Evolutionary conservation across 2,888 invertebrate species (phyloP).

Genomic region (Listrodromus nycthemerus): DNA sequence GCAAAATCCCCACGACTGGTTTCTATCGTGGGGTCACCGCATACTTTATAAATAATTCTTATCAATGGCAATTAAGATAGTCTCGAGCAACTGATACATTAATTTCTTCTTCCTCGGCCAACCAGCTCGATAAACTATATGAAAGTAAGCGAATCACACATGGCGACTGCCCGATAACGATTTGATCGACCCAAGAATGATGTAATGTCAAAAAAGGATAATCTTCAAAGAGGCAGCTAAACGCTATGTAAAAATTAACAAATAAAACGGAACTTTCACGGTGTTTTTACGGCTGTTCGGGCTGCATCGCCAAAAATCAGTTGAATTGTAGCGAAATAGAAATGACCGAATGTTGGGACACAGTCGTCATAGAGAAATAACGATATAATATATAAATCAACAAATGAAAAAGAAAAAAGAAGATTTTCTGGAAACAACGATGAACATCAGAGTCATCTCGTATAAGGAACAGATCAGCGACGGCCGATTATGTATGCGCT

Average conservation of each 20-base stretch:
- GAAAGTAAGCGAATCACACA: neutral
- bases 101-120: neutral
- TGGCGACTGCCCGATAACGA: neutral
- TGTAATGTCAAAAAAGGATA: neutral
- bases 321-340: neutral
- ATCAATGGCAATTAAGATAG: conserved; percentile 28
- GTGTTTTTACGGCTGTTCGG: too few species aligned
- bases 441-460: neutral
- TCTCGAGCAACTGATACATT: conserved; percentile 16
- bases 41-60: conserved; percentile 22
- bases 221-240: neutral
- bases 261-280: neutral
- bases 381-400: neutral
- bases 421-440: neutral
- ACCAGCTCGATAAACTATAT: neutral
- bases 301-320: too few species aligned
- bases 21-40: conserved; percentile 18
- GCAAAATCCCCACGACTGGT: neutral
- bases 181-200: neutral
- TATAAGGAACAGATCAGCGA: neutral
- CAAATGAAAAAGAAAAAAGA: neutral
- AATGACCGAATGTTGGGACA: neutral
- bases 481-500: neutral
- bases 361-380: neutral
- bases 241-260: neutral